phyloP scores from a whole-genome alignment of 2,797 vertebrate genomes.

The Catamblyrhynchus diadema region DNA sequence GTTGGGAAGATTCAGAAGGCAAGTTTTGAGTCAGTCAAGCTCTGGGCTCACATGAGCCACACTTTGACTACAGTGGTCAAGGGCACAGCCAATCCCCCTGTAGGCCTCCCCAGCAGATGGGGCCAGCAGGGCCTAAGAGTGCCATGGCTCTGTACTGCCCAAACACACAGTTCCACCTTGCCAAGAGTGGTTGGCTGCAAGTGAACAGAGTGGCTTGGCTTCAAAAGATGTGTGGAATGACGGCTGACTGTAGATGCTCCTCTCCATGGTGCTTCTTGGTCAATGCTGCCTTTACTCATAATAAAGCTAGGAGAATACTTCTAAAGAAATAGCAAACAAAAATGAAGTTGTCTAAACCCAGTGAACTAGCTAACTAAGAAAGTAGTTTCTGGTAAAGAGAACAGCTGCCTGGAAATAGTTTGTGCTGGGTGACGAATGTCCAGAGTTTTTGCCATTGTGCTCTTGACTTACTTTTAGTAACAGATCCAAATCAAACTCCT shows the following conservation, averaged over 20 bases:
- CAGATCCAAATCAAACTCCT: not conserved
- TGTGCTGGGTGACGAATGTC: not conserved
- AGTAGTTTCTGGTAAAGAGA: not conserved
- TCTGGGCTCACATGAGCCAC: not conserved
- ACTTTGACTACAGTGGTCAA: not conserved
- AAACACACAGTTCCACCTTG: not conserved
- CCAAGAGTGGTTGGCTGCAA: not conserved
- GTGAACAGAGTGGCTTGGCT: not conserved
- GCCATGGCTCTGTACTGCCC: not conserved
- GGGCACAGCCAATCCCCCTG: not conserved
- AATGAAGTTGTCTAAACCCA: not conserved
- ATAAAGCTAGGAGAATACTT: not conserved
- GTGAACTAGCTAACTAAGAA: not conserved
- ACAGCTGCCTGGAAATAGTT: not conserved
- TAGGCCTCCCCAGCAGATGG: not conserved
- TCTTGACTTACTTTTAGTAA: not conserved
- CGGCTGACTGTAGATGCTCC: not conserved
- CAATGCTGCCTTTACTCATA: not conserved
- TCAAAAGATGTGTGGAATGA: accelerated
- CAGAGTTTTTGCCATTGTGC: not conserved
- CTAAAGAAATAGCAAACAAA: not conserved
- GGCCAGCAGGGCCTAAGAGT: not conserved
- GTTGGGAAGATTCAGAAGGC: not conserved
- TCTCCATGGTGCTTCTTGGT: not conserved
- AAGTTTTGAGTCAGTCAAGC: not conserved